phyloP scores from a whole-genome alignment of 2,113 vertebrate species.

The Oreochromis niloticus region DNA sequence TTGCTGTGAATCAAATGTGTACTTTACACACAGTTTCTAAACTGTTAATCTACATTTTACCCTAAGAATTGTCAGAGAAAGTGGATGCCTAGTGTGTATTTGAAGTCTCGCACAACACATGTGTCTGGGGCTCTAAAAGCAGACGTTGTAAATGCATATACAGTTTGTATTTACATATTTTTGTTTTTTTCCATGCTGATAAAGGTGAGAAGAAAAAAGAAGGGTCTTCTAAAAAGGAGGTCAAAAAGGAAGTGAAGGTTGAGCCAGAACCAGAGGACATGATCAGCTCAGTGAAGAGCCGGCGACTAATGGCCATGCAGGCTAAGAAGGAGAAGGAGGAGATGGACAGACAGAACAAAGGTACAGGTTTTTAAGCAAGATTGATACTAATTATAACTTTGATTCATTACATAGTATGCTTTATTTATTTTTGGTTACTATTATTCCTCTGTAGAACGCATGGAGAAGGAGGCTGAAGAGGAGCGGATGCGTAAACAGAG shows the following conservation, averaged over 20 bases:
- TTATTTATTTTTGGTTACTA: neutral
- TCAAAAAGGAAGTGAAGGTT: conserved; percentile 67
- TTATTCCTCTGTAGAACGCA: conserved; percentile 74
- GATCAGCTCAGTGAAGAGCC: conserved; percentile 92
- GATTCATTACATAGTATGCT: neutral
- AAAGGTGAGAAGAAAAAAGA: conserved; percentile 76
- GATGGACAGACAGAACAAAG: conserved; percentile 87
- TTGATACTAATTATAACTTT: neutral
- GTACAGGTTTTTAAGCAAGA: conserved; percentile 53
- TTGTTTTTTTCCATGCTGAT: neutral
- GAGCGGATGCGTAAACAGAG: conserved; percentile 86
- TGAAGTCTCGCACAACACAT: neutral
- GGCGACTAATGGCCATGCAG: conserved; percentile 86
- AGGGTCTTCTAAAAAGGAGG: conserved; percentile 41
- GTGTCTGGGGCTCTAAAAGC: neutral
- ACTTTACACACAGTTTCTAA: neutral
- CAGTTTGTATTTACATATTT: neutral
- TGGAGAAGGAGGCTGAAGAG: conserved; percentile 91
- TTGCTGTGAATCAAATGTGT: neutral
- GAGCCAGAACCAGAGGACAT: conserved; percentile 80
- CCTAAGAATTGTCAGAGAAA: neutral
- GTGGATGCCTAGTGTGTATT: neutral
- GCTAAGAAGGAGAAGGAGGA: conserved; percentile 93
- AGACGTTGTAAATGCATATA: neutral
- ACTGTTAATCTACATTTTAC: neutral